These are phyloP conservation scores for Ormyrus nitidulus DNA, from an alignment of 2,888 invertebrate species.

Conservation along the genomic window DNA sequence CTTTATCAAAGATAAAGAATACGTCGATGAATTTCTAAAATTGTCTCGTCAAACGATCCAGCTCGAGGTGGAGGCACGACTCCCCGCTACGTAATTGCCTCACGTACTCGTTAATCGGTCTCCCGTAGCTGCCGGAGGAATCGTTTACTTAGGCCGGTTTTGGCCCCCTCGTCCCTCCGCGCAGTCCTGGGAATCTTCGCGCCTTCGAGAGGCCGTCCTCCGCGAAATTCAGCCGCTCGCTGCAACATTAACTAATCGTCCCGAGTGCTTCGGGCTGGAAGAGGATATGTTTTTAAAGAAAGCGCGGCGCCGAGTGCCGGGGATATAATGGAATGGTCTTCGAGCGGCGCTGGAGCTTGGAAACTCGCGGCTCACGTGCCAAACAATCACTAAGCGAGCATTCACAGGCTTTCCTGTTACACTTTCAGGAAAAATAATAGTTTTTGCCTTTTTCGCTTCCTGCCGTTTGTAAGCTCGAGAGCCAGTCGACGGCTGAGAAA, in stretches of 20 bases:
- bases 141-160: slow-evolving; percentile 51
- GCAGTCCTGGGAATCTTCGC: slow-evolving; percentile 32
- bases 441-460: background rate
- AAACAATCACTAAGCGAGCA: slow-evolving; percentile 16
- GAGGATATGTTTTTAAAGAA: too few species aligned
- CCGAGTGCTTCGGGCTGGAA: background rate
- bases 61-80: background rate
- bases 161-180: background rate
- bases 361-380: slow-evolving; percentile 8
- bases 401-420: background rate
- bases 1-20: background rate
- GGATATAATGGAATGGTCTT: slow-evolving; percentile 7
- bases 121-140: slow-evolving; percentile 8
- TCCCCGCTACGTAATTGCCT: too few species aligned
- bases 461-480: background rate
- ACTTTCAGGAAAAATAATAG: too few species aligned
- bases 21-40: background rate
- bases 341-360: background rate
- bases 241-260: background rate
- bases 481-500: background rate
- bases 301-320: background rate
- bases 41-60: background rate
- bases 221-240: background rate
- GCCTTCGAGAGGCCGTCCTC: background rate
- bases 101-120: slow-evolving; percentile 25